Conservation (phyloP, 2,113 vertebrate genomes). For the Taxidea taxus region DNA sequence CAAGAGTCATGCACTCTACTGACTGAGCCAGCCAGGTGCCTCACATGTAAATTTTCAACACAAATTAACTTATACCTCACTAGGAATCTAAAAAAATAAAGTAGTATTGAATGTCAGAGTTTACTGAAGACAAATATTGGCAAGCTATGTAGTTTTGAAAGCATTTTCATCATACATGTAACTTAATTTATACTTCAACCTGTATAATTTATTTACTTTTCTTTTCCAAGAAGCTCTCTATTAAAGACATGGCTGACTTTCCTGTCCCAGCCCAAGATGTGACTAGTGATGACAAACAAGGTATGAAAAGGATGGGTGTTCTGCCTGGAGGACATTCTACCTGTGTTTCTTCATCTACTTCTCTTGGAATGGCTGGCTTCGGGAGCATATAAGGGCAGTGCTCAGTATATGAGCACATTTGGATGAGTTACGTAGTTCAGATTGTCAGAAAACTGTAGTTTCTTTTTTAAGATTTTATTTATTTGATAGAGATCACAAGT, state of each 20-base stretch:
- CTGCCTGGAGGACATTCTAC: not conserved
- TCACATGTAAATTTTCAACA: not conserved
- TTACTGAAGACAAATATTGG: constrained; percentile 17
- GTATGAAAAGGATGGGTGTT: constrained; percentile 73
- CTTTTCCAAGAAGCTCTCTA: constrained; percentile 78
- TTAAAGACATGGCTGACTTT: constrained; percentile 81
- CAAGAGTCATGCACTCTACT: not conserved
- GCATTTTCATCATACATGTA: not conserved
- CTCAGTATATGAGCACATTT: not conserved
- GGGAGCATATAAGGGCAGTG: not conserved
- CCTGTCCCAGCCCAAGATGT: constrained; percentile 76
- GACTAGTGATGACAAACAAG: constrained; percentile 83
- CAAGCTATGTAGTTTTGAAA: constrained; percentile 34
- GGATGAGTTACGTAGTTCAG: constrained; percentile 22
- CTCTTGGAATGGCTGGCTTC: not conserved
- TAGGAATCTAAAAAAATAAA: constrained; percentile 31
- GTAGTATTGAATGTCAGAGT: constrained; percentile 2
- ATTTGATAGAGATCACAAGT: too few species aligned
- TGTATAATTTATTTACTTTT: constrained; percentile 61
- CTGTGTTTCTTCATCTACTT: not conserved
- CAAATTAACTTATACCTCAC: constrained; percentile 23
- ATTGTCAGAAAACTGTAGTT: not conserved
- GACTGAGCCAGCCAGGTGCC: not conserved
- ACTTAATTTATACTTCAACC: constrained; percentile 16
- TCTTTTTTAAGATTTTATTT: not conserved